Base-by-base conservation (phyloP, 2,888 invertebrate genomes). In the Megalurothrips usitatus region DNA sequence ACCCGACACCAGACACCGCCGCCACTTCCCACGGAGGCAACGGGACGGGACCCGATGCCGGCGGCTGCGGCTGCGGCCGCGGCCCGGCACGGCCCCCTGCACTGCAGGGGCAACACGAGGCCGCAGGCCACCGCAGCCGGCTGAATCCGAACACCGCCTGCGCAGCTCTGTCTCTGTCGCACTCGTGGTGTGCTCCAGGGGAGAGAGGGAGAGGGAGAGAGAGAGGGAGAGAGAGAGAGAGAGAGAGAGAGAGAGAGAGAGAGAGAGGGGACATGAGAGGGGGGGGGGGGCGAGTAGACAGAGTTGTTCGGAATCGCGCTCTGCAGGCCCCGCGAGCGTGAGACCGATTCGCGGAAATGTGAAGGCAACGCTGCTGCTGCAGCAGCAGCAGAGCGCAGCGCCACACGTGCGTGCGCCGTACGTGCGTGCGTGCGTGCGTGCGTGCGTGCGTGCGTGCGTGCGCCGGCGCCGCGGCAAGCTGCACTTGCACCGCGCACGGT, bases 281-380 rank as follows among this genome's bases (percentile, higher is more conserved):
- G n/a, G n/a, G n/a, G n/a, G n/a, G n/a, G n/a, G n/a, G n/a, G n/a
- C n/a, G n/a, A n/a, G n/a, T n/a, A n/a, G n/a, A n/a, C n/a, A n/a
- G n/a, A n/a, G n/a, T n/a, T n/a, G n/a, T n/a, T n/a, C n/a, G n/a
- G n/a, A n/a, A n/a, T n/a, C n/a, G n/a, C n/a, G n/a, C n/a, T n/a
- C n/a, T n/a, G n/a, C n/a, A n/a, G 14, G 19, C 52, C 52, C 52
- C 52, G 52, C 52, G 23, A 23, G 23, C 68, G 68, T 23, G 23
- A 68, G 19, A 68, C 68, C 11, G 68, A 75, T 75, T 75, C 68
- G 68, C 68, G 23, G 68, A 75, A 75, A 23, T 75, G 68, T 11
- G 12, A 12, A 12, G n/a, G n/a, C 23, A 23, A 12, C 8, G 26
- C 26, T 8, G 68, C 58, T 14, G 17, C 58, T 8, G 26, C 68